A percentile compares a stretch with the other conserved stretches of the same genome.
Evolutionary conservation across 2,797 vertebrate genomes (phyloP).

Genomic region (Danio kyathit): DNA sequence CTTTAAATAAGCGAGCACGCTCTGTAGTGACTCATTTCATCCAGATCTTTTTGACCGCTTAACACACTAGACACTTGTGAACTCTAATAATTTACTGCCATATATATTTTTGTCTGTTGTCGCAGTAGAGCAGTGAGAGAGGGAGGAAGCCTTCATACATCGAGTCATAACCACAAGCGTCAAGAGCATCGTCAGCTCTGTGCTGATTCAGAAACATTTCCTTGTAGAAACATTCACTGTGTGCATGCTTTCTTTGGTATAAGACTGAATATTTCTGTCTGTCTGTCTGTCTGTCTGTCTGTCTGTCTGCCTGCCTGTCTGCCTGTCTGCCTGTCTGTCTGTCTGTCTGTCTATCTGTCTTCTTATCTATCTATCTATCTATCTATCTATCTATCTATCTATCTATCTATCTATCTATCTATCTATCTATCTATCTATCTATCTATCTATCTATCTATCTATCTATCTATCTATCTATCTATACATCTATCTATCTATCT

Average conservation of each 20-base stretch:
- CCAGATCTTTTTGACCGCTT: not conserved
- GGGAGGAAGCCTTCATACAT: constrained; percentile 22
- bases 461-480: too few species aligned
- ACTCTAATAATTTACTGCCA: constrained; percentile 14
- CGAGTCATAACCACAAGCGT: constrained; percentile 7
- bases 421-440: too few species aligned
- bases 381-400: too few species aligned
- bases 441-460: too few species aligned
- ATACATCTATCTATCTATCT: too few species aligned
- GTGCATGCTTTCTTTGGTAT: not conserved
- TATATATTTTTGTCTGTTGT: not conserved
- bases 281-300: too few species aligned
- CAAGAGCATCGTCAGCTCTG: not conserved
- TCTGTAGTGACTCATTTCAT: constrained; percentile 6
- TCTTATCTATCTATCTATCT: too few species aligned
- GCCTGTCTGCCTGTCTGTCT: too few species aligned
- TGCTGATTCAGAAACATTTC: constrained; percentile 7
- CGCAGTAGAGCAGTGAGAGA: not conserved
- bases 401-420: too few species aligned
- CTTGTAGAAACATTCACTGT: not conserved
- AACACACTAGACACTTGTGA: not conserved
- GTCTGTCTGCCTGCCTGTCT: too few species aligned
- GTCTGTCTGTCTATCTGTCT: too few species aligned
- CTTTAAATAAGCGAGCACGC: not conserved
- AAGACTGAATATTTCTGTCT: not conserved